Evolutionary conservation across 2,888 invertebrate genomes (phyloP).

Genomic region (Anthrax anthrax): DNA sequence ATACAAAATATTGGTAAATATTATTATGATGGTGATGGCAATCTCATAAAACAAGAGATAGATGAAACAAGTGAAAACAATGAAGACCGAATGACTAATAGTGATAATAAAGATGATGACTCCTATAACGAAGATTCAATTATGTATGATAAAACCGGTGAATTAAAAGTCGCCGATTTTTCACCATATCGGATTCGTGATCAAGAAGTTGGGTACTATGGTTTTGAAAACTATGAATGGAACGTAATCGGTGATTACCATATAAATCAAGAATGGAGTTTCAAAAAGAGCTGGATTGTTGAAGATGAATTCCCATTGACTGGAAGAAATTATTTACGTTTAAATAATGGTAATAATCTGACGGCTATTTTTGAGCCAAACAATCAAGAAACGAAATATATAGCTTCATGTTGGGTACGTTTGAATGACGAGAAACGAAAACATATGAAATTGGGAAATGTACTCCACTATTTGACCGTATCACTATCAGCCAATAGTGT

Average conservation of each 20-base stretch:
- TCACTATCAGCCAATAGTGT: too few species aligned
- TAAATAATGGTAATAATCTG: constrained; percentile 4
- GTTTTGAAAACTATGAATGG: constrained; percentile 8
- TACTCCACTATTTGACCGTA: too few species aligned
- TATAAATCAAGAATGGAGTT: too few species aligned
- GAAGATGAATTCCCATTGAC: constrained; percentile 6
- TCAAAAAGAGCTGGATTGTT: neutral
- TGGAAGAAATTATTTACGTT: constrained; percentile 5
- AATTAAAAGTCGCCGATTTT: constrained; percentile 1
- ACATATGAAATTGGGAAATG: too few species aligned
- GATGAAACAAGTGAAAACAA: neutral
- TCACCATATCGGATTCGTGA: neutral
- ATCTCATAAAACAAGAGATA: neutral
- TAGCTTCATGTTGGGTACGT: constrained; percentile 6
- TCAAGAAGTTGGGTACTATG: constrained; percentile 4
- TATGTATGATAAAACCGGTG: too few species aligned
- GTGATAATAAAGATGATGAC: neutral
- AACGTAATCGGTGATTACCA: constrained; percentile 1
- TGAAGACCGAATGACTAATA: neutral
- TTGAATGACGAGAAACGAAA: neutral
- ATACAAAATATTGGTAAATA: neutral
- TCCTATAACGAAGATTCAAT: too few species aligned
- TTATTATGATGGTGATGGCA: neutral
- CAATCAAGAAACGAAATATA: constrained; percentile 1
- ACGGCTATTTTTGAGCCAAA: constrained; percentile 3